A percentile compares a stretch with the other conserved stretches of the same genome.
These are phyloP conservation scores for Malachius bipustulatus DNA, from an alignment of 2,888 invertebrate genomes.

Conservation along the genomic window DNA sequence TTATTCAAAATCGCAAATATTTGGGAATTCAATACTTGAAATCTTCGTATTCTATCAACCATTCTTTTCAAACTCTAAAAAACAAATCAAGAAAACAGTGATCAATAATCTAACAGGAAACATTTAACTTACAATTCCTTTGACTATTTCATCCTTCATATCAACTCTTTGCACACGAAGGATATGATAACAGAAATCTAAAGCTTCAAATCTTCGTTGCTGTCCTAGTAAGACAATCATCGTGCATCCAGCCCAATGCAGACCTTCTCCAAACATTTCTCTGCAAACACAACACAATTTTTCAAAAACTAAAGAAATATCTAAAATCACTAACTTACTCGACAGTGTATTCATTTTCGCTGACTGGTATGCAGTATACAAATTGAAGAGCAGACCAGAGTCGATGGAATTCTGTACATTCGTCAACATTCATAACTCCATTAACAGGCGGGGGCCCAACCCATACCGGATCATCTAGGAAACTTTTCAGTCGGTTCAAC, in stretches of 20 bases:
- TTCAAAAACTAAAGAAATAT: background rate
- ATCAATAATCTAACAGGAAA: slow-evolving; percentile 1
- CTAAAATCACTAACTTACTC: slow-evolving; percentile 53
- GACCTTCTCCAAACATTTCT: slow-evolving; percentile 94
- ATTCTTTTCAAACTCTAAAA: slow-evolving; percentile 81
- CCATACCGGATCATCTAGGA: slow-evolving; percentile 86
- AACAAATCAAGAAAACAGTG: slow-evolving; percentile 9
- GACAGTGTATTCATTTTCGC: slow-evolving; percentile 90
- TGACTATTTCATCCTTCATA: slow-evolving; percentile 88
- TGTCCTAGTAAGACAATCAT: slow-evolving; percentile 92
- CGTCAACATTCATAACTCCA: slow-evolving; percentile 92
- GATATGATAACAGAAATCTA: slow-evolving; percentile 98
- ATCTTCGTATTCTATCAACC: slow-evolving; percentile 94
- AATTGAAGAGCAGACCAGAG: slow-evolving; percentile 98
- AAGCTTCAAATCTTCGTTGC: slow-evolving; percentile 88
- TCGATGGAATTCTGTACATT: slow-evolving; percentile 90
- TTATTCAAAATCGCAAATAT: slow-evolving; percentile 93
- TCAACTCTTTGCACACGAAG: slow-evolving; percentile 90
- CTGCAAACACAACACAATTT: slow-evolving; percentile 37
- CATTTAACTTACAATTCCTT: slow-evolving; percentile 86
- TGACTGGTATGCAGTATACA: slow-evolving; percentile 93
- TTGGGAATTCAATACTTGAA: slow-evolving; percentile 97
- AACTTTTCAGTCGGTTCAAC: slow-evolving; percentile 72
- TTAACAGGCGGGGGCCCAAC: slow-evolving; percentile 78
- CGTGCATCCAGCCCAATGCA: slow-evolving; percentile 98